Evolutionary conservation across 2,797 vertebrate genomes (phyloP), one percentile per base, ranked within the genome.

Genomic region (Parotocinclus haroldoi): DNA sequence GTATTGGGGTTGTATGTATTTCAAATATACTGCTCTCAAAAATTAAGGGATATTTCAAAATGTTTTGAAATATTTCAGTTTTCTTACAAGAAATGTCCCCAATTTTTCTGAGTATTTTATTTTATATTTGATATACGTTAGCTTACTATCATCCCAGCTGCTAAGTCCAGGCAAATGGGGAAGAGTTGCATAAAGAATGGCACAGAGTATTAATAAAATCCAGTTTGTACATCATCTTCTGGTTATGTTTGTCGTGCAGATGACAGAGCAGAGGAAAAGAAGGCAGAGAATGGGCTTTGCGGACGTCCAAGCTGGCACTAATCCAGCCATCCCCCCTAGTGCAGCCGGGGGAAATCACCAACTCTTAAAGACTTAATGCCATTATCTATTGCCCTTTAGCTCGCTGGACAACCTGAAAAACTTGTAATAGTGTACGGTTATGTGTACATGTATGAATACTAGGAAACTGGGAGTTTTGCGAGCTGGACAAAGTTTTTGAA

Each of bases 251-350:
- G 18, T 49, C 58, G 14, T 55, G 39, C 44, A 91, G 89, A 91
- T 91, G 89, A 91, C 88, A 0, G 89, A 91, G 82, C 89, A 91
- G 81, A 88, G 89, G 82, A 90, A 91, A 81, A 83, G 89, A 78
- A 85, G 85, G 75, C 89, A 90, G 82, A 84, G 89, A 78, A 87
- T 90, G 88, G 89, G 89, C 13, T 89, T 91, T 10, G 87, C 79
- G 0, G 89, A 90, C 7, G 86, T 85, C 19, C 89, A 90, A 70
- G 73, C 69, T 0, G 86, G 87, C 57, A 81, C 58, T 0, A 80
- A 68, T 5, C 42, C 66, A 0, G 44, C 79, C 0, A 4, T 78
- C 19, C 80, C 88, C 9, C 87, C 88, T 1, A 88, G 84, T 40
- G 85, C 86, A 1, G 88, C 86, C 0, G 90, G 89, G 48, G 89